Conservation (phyloP, 2,888 invertebrate species). For the Agriopis leucophaearia region DNA sequence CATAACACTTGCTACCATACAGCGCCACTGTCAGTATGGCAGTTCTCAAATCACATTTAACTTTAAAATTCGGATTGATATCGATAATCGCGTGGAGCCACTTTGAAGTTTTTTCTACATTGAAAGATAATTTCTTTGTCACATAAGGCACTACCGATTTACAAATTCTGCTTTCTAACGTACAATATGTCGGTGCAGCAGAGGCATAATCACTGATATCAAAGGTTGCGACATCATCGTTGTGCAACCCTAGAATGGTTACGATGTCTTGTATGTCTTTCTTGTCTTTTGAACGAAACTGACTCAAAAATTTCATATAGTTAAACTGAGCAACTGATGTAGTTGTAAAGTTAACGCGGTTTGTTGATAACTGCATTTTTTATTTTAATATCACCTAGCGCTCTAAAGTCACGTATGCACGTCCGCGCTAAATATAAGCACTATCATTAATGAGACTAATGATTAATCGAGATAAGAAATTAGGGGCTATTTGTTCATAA, state of each 20-base stretch:
- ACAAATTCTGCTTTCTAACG: slow-evolving; percentile 25
- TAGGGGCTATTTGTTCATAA: slow-evolving; percentile 63
- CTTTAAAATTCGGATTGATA: slow-evolving; percentile 14
- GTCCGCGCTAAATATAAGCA: slow-evolving; percentile 46
- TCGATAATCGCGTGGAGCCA: slow-evolving; percentile 61
- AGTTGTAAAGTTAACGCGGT: slow-evolving; percentile 75
- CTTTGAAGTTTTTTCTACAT: slow-evolving; percentile 49
- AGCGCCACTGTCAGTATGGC: slow-evolving; percentile 33
- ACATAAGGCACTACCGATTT: slow-evolving; percentile 54
- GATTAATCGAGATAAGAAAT: slow-evolving; percentile 73
- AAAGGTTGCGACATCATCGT: slow-evolving; percentile 61
- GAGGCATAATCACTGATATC: slow-evolving; percentile 36
- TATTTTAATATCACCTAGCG: slow-evolving; percentile 34
- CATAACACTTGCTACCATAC: slow-evolving; percentile 19
- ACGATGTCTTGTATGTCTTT: slow-evolving; percentile 75
- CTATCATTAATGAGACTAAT: slow-evolving; percentile 62
- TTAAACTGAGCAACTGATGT: slow-evolving; percentile 75
- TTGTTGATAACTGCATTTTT: slow-evolving; percentile 75
- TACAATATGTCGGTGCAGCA: slow-evolving; percentile 43
- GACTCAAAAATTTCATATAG: slow-evolving; percentile 75
- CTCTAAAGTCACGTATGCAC: slow-evolving; percentile 61
- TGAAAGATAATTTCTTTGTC: slow-evolving; percentile 56
- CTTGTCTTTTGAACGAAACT: slow-evolving; percentile 62
- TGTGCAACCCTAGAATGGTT: slow-evolving; percentile 73
- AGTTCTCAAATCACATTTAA: slow-evolving; percentile 62